phyloP scores from a whole-genome alignment of 2,113 vertebrate genomes.

The Emydocephalus ijimae region DNA sequence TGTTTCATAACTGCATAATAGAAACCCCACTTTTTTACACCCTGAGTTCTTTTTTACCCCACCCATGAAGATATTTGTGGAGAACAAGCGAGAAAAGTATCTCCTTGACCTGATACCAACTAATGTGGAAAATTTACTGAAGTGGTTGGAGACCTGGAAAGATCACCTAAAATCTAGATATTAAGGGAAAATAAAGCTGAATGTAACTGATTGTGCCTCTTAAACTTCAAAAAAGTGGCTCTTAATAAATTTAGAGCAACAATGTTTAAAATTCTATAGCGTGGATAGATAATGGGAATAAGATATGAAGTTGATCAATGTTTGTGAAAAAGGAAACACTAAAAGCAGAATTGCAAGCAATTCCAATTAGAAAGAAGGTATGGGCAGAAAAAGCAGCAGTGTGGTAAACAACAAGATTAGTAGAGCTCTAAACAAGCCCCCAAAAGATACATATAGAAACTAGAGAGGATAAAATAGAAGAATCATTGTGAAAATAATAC shows the following conservation, averaged over 20 bases:
- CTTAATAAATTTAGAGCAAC: neutral
- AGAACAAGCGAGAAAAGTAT: neutral
- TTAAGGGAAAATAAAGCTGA: neutral
- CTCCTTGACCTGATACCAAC: neutral
- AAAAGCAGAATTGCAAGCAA: neutral
- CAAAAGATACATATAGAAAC: neutral
- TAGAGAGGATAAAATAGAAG: neutral
- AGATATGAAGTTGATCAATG: neutral
- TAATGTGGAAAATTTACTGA: neutral
- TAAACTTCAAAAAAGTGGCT: neutral
- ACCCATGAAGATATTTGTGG: neutral
- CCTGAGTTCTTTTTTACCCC: neutral
- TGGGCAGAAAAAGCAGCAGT: neutral
- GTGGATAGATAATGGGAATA: neutral
- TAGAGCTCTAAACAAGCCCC: neutral
- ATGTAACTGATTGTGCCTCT: neutral
- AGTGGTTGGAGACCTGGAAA: too few species aligned
- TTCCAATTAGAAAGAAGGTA: neutral
- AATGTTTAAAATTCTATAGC: neutral
- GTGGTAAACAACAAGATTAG: neutral
- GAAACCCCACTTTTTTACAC: neutral
- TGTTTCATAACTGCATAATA: neutral
- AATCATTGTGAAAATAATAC: neutral
- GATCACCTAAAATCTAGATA: neutral
- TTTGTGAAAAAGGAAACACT: neutral